Conservation (phyloP, 2,888 invertebrate genomes). For the Lasioglossum lativentre region DNA sequence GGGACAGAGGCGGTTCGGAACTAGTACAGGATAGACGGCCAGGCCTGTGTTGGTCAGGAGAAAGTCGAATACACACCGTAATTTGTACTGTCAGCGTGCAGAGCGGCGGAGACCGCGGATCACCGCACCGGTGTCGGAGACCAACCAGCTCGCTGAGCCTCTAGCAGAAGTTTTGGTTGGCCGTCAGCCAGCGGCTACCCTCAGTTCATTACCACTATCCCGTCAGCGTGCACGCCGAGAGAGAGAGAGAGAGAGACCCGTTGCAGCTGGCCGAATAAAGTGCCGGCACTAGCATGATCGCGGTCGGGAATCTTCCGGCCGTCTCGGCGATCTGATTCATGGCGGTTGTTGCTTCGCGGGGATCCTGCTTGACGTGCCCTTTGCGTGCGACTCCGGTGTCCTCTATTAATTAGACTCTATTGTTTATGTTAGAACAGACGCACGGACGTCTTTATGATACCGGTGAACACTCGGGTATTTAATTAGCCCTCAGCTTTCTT, state of each 20-base stretch:
- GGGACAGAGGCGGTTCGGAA: neutral
- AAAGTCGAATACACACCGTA: constrained; percentile 14
- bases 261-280: constrained; percentile 56
- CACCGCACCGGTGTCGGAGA: constrained; percentile 26
- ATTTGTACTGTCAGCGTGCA: constrained; percentile 21
- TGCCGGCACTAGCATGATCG: constrained; percentile 34
- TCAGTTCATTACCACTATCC: constrained; percentile 81
- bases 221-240: constrained; percentile 60
- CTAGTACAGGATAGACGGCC: constrained; percentile 1
- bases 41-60: constrained; percentile 4
- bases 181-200: constrained; percentile 74
- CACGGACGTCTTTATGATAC: neutral
- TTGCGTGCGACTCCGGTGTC: neutral
- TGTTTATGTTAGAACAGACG: constrained; percentile 6
- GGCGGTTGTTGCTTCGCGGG: constrained; percentile 38
- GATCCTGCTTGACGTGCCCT: neutral
- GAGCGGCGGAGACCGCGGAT: constrained; percentile 26
- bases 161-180: constrained; percentile 76
- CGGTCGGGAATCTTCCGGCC: constrained; percentile 45
- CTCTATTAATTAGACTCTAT: neutral
- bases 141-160: constrained; percentile 37
- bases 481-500: neutral
- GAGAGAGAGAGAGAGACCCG: neutral
- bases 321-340: constrained; percentile 43
- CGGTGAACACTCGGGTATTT: neutral